Evolutionary conservation across 2,797 vertebrate genomes (phyloP).

Genomic region (Momotus momota): DNA sequence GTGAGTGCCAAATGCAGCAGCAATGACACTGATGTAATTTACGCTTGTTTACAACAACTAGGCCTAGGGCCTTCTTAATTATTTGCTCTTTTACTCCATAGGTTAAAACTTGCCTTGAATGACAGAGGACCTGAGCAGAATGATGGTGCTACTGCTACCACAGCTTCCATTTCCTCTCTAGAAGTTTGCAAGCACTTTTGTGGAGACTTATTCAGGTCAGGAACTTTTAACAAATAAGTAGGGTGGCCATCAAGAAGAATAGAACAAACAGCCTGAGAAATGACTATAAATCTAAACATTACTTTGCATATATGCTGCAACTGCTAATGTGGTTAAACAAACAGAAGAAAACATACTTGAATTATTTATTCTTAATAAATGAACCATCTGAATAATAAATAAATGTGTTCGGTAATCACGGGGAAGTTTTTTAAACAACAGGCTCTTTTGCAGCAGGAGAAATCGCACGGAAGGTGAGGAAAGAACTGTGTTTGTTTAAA

Average conservation of each 20-base stretch:
- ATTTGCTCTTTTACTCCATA: background rate
- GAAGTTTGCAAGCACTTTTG: constrained; percentile 17
- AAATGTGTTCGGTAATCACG: background rate
- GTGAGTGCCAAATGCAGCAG: background rate
- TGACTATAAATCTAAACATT: constrained; percentile 22
- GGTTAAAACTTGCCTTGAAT: background rate
- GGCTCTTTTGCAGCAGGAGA: background rate
- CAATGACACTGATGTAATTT: background rate
- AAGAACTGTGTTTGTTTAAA: constrained; percentile 4
- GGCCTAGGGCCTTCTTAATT: background rate
- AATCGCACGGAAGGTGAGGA: background rate
- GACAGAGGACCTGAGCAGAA: background rate
- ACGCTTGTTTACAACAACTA: background rate
- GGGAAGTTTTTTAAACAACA: constrained; percentile 53
- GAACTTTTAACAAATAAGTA: constrained; percentile 62
- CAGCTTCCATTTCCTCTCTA: background rate
- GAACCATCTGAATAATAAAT: constrained; percentile 66
- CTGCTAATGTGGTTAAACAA: constrained; percentile 64
- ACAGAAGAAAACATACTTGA: constrained; percentile 58
- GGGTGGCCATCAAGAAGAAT: background rate
- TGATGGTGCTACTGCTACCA: background rate
- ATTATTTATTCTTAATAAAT: constrained; percentile 71
- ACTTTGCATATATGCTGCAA: background rate
- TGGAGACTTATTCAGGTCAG: constrained; percentile 33
- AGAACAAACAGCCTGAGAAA: constrained; percentile 43